Evolutionary conservation across 1,140 invertebrate species (phyloP), one percentile per base, ranked within the genome.

Genomic region (Olivierus martensii): DNA sequence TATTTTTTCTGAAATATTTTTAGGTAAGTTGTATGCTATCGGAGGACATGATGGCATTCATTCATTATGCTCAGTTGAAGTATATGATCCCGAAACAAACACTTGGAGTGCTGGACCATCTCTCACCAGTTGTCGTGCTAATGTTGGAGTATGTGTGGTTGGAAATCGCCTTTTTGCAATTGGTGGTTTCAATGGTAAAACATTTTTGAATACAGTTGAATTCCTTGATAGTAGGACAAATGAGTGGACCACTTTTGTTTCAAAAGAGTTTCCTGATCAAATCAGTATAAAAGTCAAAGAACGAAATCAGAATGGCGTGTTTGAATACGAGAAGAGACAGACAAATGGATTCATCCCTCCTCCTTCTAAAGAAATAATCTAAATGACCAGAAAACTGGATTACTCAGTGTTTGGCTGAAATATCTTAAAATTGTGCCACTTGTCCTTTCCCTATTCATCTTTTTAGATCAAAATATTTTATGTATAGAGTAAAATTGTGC

Each of bases 201-300:
- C 74, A 52, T 89, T 89, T 70, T 70, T 89, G 19, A 82, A 83
- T 61, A 84, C 80, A n/a, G 79, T 87, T 46, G 85, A 89, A 71
- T 85, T 79, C 61, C 67, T 87, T 49, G 81, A 83, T 61, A 68
- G 71, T 37, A 74, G 77, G 36, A 77, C 76, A 46, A 78, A 80
- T 59, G 80, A 83, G 62, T 85, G 82, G 82, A 84, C 80, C 14
- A 77, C 75, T 18, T 81, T 83, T 60, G 63, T 63, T 6, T 35
- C 58, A 2, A 59, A 52, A 49, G 50, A 61, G 7, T 28, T 28
- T 28, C 28, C 28, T 28, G 46, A 42, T 42, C 34, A 28, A 28
- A 28, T 6, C 28, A 28, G 28, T 28, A 28, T 9, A 28, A 28
- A 28, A 9, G 28, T 28, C 28, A 28, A 28, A 28, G 28, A 28